Evolutionary conservation across 2,797 vertebrate species (phyloP).

Genomic region (Bradypodion ventrale): DNA sequence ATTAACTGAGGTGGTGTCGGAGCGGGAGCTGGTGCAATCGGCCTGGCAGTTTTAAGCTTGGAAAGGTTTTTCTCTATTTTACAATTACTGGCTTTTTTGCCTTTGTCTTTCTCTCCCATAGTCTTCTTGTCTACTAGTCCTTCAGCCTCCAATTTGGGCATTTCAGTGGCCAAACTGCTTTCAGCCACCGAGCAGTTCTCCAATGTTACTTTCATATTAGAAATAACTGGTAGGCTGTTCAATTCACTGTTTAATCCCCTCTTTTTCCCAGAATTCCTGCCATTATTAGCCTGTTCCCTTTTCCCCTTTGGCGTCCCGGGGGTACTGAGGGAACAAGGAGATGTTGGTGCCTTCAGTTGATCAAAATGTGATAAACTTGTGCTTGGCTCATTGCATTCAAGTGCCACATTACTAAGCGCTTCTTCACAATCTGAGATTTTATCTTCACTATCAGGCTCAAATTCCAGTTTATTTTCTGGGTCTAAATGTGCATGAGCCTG

Average conservation of each 20-base stretch:
- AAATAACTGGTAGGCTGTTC: conserved; percentile 92
- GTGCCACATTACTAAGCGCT: conserved; percentile 81
- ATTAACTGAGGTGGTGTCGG: conserved; percentile 93
- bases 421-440: conserved; percentile 96
- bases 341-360: conserved; percentile 83
- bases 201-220: conserved; percentile 92
- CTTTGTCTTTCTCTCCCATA: conserved; percentile 81
- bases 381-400: conserved; percentile 86
- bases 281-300: conserved; percentile 85
- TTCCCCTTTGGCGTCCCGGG: conserved; percentile 91
- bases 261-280: conserved; percentile 90
- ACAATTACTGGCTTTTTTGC: conserved; percentile 88
- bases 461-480: conserved; percentile 89
- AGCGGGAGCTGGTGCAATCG: conserved; percentile 90
- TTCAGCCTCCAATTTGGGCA: conserved; percentile 97
- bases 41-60: conserved; percentile 91
- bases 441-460: conserved; percentile 91
- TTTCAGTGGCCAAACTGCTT: conserved; percentile 85
- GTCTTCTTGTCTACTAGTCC: conserved; percentile 93
- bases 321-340: conserved; percentile 84
- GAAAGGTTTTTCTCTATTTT: conserved; percentile 90
- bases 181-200: conserved; percentile 90
- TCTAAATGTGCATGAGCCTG: conserved; percentile 97
- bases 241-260: conserved; percentile 87
- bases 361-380: conserved; percentile 74